phyloP scores from a whole-genome alignment of 35 echinoderm and acorn worm genomes.

The Lytechinus variegatus region DNA sequence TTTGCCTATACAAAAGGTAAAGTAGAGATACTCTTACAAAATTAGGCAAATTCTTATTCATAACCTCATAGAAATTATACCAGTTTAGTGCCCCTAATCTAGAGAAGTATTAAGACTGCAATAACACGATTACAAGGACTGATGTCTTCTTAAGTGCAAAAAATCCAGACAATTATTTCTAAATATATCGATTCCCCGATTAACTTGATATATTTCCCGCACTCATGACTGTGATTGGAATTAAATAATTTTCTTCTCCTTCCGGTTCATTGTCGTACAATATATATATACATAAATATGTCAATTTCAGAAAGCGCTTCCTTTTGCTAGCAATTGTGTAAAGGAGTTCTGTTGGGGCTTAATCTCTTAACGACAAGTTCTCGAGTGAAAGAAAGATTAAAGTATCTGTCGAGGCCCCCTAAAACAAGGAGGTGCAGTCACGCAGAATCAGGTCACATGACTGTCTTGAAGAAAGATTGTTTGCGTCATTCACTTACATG shows the following conservation, averaged over 20 bases:
- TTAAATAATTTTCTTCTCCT: neutral
- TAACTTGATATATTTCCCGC: neutral
- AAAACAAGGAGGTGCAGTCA: neutral
- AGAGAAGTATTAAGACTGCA: no score
- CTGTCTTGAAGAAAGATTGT: neutral
- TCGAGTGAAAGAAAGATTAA: neutral
- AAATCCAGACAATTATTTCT: neutral
- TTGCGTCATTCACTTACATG: neutral
- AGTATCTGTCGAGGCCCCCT: neutral
- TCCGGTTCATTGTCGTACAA: neutral
- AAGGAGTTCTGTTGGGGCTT: neutral
- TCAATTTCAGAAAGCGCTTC: neutral
- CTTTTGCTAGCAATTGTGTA: neutral
- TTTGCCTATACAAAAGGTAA: no score
- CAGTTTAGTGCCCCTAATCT: no score
- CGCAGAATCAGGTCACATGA: neutral
- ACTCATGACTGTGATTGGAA: neutral
- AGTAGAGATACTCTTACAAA: no score
- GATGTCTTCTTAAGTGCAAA: neutral
- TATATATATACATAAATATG: neutral
- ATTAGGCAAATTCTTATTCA: no score
- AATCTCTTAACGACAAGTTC: neutral
- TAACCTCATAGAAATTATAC: no score
- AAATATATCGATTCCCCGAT: neutral
- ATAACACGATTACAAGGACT: neutral